phyloP scores from a whole-genome alignment of 2,113 vertebrate genomes.

The Sapajus apella region DNA sequence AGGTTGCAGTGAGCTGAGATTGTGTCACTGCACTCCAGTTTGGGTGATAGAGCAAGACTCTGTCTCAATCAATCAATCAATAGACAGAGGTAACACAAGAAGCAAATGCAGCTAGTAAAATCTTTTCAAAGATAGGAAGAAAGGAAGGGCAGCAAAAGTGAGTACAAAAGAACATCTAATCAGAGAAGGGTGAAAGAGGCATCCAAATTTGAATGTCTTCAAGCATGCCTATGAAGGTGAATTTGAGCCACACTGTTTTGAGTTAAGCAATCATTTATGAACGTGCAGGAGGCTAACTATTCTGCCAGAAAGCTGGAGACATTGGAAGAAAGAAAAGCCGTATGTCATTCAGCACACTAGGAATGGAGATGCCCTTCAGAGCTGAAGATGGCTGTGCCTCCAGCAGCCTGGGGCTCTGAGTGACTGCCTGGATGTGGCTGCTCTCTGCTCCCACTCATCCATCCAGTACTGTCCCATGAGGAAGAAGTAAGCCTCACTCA shows the following conservation, averaged over 20 bases:
- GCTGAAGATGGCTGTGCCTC: not conserved
- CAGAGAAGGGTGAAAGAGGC: not conserved
- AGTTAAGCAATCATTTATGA: not conserved
- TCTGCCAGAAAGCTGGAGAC: not conserved
- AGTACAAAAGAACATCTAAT: not conserved
- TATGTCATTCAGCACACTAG: too few species aligned
- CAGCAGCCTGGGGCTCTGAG: too few species aligned
- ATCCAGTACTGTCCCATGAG: not conserved
- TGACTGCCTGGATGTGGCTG: too few species aligned
- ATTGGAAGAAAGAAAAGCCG: not conserved
- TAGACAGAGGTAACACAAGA: not conserved
- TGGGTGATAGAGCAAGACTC: too few species aligned
- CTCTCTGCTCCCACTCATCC: too few species aligned
- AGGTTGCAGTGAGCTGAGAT: too few species aligned
- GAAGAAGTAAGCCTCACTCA: not conserved
- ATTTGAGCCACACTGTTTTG: not conserved
- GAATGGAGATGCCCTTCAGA: not conserved
- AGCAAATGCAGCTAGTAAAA: not conserved
- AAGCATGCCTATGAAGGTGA: not conserved
- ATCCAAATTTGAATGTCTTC: not conserved
- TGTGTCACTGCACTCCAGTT: too few species aligned
- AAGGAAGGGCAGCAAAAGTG: not conserved
- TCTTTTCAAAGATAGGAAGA: not conserved
- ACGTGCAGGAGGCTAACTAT: not conserved
- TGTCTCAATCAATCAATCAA: too few species aligned